These are phyloP conservation scores for Podarcis muralis DNA, from an alignment of 2,113 vertebrate species.

Conservation along the genomic window DNA sequence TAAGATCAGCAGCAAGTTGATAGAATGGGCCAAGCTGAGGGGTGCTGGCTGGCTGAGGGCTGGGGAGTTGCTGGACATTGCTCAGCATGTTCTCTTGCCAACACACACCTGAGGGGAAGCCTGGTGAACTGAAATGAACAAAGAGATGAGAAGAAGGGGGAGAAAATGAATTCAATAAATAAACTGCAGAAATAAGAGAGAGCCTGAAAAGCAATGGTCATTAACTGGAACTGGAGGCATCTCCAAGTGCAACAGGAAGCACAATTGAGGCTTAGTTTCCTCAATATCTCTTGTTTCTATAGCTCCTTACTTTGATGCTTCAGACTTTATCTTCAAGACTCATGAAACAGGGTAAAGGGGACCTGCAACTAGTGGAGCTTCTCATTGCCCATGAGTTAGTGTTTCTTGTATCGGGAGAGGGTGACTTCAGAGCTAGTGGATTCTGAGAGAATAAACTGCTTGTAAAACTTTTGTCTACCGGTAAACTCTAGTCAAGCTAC, in stretches of 20 bases:
- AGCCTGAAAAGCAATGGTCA: background rate
- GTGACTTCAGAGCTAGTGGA: background rate
- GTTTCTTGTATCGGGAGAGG: background rate
- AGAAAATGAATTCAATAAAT: too few species aligned
- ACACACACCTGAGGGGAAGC: background rate
- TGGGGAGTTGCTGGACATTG: too few species aligned
- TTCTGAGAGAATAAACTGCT: background rate
- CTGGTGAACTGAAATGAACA: background rate
- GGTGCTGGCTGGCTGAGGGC: too few species aligned
- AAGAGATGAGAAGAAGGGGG: background rate
- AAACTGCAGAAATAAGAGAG: background rate
- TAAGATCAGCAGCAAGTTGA: background rate
- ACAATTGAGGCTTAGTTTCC: background rate
- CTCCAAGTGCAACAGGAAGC: too few species aligned
- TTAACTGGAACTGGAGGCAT: too few species aligned
- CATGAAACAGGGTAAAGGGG: background rate
- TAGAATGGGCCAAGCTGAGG: background rate
- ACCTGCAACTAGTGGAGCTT: background rate
- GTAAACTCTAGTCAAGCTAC: background rate
- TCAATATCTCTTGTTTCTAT: background rate
- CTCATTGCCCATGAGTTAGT: background rate
- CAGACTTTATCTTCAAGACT: background rate
- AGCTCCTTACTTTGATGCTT: background rate
- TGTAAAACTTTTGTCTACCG: background rate
- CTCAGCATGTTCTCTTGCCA: background rate